Evolutionary conservation across 2,888 invertebrate genomes (phyloP).

Genomic region (Diarsia mendica): DNA sequence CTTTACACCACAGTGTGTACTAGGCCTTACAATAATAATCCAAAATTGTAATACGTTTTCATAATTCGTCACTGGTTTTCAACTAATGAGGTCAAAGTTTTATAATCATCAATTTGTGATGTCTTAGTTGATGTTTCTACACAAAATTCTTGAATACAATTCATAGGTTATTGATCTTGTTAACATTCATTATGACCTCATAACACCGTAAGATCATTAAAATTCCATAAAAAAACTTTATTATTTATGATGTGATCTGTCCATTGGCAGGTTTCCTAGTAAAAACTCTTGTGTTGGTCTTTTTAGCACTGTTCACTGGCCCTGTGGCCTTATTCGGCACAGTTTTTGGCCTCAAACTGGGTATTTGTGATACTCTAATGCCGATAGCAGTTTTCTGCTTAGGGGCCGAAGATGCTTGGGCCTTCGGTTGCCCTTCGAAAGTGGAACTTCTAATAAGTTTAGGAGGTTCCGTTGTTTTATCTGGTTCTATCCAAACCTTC

Average conservation of each 20-base stretch:
- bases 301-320: conserved; percentile 72
- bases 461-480: conserved; percentile 80
- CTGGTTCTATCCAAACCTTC: conserved; percentile 90
- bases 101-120: conserved; percentile 1
- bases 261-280: conserved; percentile 79
- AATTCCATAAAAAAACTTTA: conserved; percentile 32
- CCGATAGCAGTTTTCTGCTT: conserved; percentile 88
- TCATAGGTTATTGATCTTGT: conserved; percentile 2
- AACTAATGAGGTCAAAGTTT: conserved; percentile 43
- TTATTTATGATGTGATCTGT: conserved; percentile 74
- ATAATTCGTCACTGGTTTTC: conserved; percentile 53
- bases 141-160: conserved; percentile 31
- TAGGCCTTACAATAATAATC: conserved; percentile 52
- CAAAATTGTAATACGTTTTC: conserved; percentile 46
- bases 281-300: conserved; percentile 77
- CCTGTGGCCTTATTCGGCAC: conserved; percentile 69
- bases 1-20: conserved; percentile 43
- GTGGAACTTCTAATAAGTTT: conserved; percentile 91
- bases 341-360: conserved; percentile 82
- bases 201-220: conserved; percentile 38
- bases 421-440: conserved; percentile 90
- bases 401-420: conserved; percentile 78
- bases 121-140: not conserved
- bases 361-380: conserved; percentile 86
- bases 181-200: conserved; percentile 42